Evolutionary conservation across 2,113 vertebrate species (phyloP).

Genomic region (Antechinus stuartii): DNA sequence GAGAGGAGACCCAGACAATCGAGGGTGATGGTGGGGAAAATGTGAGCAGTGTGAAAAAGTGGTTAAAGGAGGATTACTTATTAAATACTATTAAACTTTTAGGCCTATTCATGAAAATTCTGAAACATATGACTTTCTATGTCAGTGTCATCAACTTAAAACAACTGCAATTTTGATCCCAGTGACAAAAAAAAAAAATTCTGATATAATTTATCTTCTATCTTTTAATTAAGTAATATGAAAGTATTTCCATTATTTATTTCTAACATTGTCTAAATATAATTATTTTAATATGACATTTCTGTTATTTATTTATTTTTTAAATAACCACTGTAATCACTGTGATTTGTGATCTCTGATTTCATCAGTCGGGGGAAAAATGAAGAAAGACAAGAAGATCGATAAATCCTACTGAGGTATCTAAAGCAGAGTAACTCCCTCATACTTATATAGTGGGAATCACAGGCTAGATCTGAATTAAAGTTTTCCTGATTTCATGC

Average conservation of each 20-base stretch:
- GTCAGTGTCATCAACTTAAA: not conserved
- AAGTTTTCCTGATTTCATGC: not conserved
- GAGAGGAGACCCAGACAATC: not conserved
- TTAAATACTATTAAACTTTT: not conserved
- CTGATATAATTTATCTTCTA: conserved; percentile 17
- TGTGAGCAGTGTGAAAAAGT: not conserved
- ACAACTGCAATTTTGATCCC: not conserved
- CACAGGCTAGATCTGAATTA: not conserved
- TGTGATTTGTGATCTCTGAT: not conserved
- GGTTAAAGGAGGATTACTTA: not conserved
- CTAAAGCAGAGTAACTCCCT: not conserved
- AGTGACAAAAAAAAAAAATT: conserved; percentile 17
- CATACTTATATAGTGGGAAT: not conserved
- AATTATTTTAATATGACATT: conserved; percentile 13
- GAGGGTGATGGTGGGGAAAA: not conserved
- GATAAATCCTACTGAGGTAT: not conserved
- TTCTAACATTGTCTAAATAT: not conserved
- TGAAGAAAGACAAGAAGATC: not conserved
- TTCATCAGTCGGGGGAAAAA: not conserved
- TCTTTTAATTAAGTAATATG: not conserved
- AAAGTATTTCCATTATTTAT: not conserved
- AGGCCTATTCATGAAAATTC: conserved; percentile 32
- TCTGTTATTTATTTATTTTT: not conserved
- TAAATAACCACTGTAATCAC: not conserved
- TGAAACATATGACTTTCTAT: conserved; percentile 27